Percentiles rank a stretch among this genome's conserved stretches.
Conservation (phyloP, 2,888 invertebrate species). For the Leptopilina myrica region DNA sequence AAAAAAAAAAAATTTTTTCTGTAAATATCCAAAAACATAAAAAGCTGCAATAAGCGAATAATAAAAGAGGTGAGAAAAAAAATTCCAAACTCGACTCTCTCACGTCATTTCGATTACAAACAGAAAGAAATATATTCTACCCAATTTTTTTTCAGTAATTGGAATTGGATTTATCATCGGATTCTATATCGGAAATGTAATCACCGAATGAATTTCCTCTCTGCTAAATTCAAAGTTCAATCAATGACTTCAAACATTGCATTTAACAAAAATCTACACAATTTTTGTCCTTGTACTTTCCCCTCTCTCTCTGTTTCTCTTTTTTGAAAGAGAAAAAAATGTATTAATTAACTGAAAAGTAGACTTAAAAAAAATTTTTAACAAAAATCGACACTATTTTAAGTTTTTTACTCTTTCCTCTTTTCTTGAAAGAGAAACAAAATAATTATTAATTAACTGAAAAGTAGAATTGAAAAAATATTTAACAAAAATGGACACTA, state of each 20-base stretch:
- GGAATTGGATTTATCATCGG: neutral
- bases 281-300: no score
- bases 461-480: neutral
- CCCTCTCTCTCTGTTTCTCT: no score
- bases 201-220: neutral
- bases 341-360: no score
- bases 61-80: neutral
- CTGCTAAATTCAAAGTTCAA: neutral
- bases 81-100: neutral
- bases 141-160: neutral
- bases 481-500: neutral
- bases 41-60: no score
- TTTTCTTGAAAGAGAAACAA: no score
- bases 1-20: no score
- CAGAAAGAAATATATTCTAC: neutral
- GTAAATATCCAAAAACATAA: no score
- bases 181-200: conserved; percentile 18
- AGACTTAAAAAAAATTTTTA: no score
- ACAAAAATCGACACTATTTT: no score
- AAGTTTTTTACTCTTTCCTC: no score
- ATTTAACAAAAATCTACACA: neutral
- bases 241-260: neutral
- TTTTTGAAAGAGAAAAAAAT: no score
- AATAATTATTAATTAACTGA: no score
- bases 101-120: neutral